A percentile compares a stretch with the other conserved stretches of the same genome.
phyloP scores from a whole-genome alignment of 2,888 invertebrate genomes.

The Coenonympha glycerion region DNA sequence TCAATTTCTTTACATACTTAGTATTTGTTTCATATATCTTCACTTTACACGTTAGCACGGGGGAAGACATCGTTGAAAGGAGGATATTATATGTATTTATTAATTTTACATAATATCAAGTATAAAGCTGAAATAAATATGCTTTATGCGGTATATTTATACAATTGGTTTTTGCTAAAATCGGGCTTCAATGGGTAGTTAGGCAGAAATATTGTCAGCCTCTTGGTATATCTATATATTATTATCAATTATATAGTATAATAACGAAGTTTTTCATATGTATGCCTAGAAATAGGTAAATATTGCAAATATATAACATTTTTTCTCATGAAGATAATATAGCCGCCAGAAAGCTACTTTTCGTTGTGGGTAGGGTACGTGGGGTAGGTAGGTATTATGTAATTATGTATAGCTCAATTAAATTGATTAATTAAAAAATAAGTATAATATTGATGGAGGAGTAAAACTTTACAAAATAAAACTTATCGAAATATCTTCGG shows the following conservation, averaged over 20 bases:
- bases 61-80: constrained; percentile 66
- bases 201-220: no score
- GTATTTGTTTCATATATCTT: constrained; percentile 18
- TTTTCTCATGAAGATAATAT: no score
- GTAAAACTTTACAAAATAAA: constrained; percentile 74
- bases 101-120: constrained; percentile 37
- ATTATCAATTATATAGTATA: no score
- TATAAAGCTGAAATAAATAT: constrained; percentile 25
- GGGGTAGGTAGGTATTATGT: no score
- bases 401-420: constrained; percentile 6
- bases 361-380: no score
- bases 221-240: no score
- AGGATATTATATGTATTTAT: constrained; percentile 30
- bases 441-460: constrained; percentile 75
- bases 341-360: no score
- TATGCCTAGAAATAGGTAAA: no score
- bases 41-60: constrained; percentile 35
- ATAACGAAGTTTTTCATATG: no score
- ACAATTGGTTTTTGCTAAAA: no score
- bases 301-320: no score
- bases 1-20: constrained; percentile 22
- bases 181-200: no score
- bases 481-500: constrained; percentile 77
- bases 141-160: constrained; percentile 36
- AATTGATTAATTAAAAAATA: constrained; percentile 24